Evolutionary conservation across 2,797 vertebrate species (phyloP), one percentile per base, ranked within the genome.

Genomic region (Fistularia tabacaria): DNA sequence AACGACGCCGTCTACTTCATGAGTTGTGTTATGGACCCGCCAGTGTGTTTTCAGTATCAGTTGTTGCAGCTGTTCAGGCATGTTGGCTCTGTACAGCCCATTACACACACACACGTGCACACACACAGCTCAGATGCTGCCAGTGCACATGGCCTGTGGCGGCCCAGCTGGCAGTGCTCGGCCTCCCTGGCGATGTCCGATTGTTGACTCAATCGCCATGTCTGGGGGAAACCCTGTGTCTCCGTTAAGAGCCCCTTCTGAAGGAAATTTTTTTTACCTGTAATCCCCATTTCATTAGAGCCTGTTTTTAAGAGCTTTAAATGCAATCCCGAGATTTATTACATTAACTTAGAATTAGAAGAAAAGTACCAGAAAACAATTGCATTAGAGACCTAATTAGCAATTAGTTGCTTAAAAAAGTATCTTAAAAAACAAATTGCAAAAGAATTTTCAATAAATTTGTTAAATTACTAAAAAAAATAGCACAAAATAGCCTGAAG

Each of bases 121-220:
- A 64, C 57, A 61, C 66, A 60, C 54, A 46, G 46, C 44, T 36
- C 50, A 66, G 38, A 54, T 37, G 9, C 44, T 69, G 70, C 75
- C 75, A 76, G 57, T 53, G 10, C 64, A 65, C 58, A 57, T 55
- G 64, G 61, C 56, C 65, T 68, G 64, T 25, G 53, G 55, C 57
- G 14, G 72, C 64, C 71, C 80, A 77, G 65, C 72, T 81, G 79
- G 79, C 75, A 67, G 0, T 25, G 14, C 64, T 60, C 49, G 0
- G 44, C 46, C 40, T 76, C 67, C 65, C 73, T 62, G 47, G 11
- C 51, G 76, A 62, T 55, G 48, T 46, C 66, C 46, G 76, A 75
- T 69, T 66, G 64, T 74, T 54, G 46, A 62, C 69, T 75, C 46
- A 42, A 58, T 78, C 51, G 59, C 48, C 69, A 41, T 53, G 63